Percentiles rank a stretch among this genome's conserved stretches.
phyloP scores from a whole-genome alignment of 2,797 vertebrate species.

The Semaprochilodus insignis region DNA sequence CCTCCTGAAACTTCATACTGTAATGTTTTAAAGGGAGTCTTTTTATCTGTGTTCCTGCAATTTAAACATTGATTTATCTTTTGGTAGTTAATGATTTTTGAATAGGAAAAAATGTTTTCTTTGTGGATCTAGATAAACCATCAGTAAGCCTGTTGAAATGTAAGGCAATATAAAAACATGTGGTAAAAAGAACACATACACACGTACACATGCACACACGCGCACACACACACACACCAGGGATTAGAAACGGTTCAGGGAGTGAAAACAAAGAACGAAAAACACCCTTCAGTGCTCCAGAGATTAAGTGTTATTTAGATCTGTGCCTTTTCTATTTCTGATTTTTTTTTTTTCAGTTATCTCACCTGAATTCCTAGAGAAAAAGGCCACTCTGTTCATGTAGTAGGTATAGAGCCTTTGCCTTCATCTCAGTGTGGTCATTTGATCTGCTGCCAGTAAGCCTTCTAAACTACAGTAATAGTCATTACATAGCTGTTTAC shows the following conservation, averaged over 20 bases:
- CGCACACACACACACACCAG: neutral
- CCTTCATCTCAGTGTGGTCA: neutral
- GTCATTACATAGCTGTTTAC: neutral
- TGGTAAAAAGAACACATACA: neutral
- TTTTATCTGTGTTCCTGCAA: no score
- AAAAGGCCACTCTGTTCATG: neutral
- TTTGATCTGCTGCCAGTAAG: conserved; percentile 3
- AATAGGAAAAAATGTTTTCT: neutral
- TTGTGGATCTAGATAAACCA: neutral
- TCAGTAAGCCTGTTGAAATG: neutral
- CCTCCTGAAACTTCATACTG: no score
- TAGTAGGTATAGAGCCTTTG: neutral
- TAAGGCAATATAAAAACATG: conserved; percentile 12
- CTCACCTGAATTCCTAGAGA: conserved; percentile 18
- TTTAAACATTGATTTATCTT: neutral
- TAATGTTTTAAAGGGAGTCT: no score
- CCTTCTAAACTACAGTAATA: neutral
- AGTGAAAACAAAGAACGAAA: neutral
- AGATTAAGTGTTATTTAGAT: conserved; percentile 9
- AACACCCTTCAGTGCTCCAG: neutral
- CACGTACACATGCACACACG: no score
- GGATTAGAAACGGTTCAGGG: neutral
- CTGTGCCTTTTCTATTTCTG: neutral
- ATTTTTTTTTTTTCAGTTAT: conserved; percentile 12
- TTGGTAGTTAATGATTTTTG: neutral